Evolutionary conservation across 2,797 vertebrate species (phyloP).

Genomic region (Decapterus maruadsi): DNA sequence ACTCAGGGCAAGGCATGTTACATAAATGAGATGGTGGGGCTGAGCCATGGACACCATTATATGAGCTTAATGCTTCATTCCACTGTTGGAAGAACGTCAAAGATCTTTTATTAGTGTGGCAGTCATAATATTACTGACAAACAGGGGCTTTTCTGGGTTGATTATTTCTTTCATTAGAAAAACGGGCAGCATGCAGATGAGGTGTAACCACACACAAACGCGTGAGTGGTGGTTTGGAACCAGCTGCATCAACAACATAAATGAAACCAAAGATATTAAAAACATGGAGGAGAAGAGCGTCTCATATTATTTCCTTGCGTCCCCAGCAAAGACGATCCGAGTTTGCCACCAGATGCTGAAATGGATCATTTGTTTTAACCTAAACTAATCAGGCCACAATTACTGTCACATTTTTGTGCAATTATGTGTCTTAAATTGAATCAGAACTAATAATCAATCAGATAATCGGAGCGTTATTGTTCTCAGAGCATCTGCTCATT

Average conservation of each 20-base stretch:
- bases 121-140: constrained; percentile 57
- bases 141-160: constrained; percentile 41
- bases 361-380: constrained; percentile 75
- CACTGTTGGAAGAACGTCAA: constrained; percentile 41
- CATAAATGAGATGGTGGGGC: constrained; percentile 63
- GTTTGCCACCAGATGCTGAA: constrained; percentile 63
- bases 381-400: constrained; percentile 80
- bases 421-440: constrained; percentile 79
- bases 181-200: constrained; percentile 44
- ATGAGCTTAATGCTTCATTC: constrained; percentile 53
- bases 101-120: constrained; percentile 59
- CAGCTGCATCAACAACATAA: constrained; percentile 11
- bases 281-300: constrained; percentile 1
- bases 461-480: constrained; percentile 65
- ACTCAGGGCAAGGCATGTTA: constrained; percentile 73
- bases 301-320: constrained; percentile 8
- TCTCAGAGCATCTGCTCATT: constrained; percentile 80
- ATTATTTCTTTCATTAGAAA: constrained; percentile 57
- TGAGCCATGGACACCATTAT: constrained; percentile 53
- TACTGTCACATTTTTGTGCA: constrained; percentile 79
- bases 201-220: constrained; percentile 49
- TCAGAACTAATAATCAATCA: constrained; percentile 84
- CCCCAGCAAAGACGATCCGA: constrained; percentile 33
- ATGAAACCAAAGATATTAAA: constrained; percentile 44
- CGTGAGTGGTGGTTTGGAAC: constrained; percentile 41